Evolutionary conservation across 2,888 invertebrate genomes (phyloP), one percentile per base, ranked within the genome.

Genomic region (Pammene fasciana): DNA sequence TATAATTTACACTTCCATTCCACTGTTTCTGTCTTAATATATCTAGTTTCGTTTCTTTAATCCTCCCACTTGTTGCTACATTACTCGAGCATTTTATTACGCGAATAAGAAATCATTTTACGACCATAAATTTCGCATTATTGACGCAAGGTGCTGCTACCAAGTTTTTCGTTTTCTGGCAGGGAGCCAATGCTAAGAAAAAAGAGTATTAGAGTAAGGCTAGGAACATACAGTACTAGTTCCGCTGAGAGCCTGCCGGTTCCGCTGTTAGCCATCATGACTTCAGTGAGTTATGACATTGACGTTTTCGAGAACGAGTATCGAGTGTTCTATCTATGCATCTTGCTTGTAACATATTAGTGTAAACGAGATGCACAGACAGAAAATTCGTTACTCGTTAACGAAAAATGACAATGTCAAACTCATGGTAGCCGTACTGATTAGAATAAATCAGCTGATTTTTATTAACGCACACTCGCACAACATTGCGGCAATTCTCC

Each of bases 151-250:
- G 50, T n/a, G 41, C 18, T 50, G 38, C 61, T 61, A 67, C 45
- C 54, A 61, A 38, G 46, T 46, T 13, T 54, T 55, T 38, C 45
- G 26, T 45, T 34, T 64, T 52, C 50, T 65, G 65, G 59, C 54
- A 48, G 45, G 11, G 14, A 11, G 59, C 65, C 65, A 70, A 48
- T 34, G 14, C 45, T 50, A 45, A 46, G 65, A 70, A 60, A 52
- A 65, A 70, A 54, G 68, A 46, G 54, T 54, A 70, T 70, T 65
- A 54, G 38, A 38, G 54, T 54, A 54, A 54, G 9, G 54, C 9
- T n/a, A 34, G 34, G 34, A n/a, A n/a, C 10, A 36, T 10, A 54
- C n/a, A 54, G n/a, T 11, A 13, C 6, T 9, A 1, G 38, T 7
- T 38, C 1, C 8, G 9, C 38, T 6, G 38, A 9, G 38, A 38